These are phyloP conservation scores for Nudaria mundana DNA, from an alignment of 2,888 invertebrate genomes.

Conservation along the genomic window DNA sequence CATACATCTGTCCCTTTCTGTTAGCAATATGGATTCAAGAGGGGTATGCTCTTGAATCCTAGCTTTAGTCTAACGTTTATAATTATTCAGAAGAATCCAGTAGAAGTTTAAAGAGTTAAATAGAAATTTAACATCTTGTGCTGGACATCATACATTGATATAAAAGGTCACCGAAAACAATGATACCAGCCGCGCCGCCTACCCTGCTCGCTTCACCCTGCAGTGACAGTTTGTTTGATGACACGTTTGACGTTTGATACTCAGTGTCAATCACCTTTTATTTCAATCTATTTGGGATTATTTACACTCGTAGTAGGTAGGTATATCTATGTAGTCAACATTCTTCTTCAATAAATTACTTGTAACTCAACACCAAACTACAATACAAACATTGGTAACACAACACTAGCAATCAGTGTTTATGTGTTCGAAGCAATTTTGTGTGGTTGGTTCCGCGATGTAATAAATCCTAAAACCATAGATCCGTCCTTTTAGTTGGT, in stretches of 20 bases:
- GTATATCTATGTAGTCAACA: conserved; percentile 13
- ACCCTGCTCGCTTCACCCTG: no score
- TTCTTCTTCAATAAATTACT: conserved; percentile 36
- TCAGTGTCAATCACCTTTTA: no score
- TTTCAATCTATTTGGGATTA: no score
- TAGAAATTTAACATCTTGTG: not conserved
- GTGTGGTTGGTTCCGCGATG: conserved; percentile 40
- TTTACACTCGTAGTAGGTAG: no score
- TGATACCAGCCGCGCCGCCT: no score
- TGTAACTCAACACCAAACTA: conserved; percentile 38
- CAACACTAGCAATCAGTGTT: conserved; percentile 69
- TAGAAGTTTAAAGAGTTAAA: not conserved
- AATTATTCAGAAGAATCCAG: conserved; percentile 22
- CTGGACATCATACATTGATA: no score
- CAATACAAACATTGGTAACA: conserved; percentile 58
- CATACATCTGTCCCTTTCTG: conserved; percentile 9
- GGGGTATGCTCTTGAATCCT: conserved; percentile 13
- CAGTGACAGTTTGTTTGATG: no score
- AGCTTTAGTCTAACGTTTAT: conserved; percentile 20
- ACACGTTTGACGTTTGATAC: no score
- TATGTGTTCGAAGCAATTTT: conserved; percentile 65
- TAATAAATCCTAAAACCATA: conserved; percentile 72
- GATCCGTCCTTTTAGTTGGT: conserved; percentile 45
- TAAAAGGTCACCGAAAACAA: no score
- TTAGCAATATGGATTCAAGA: conserved; percentile 30